phyloP scores from a whole-genome alignment of 2,797 vertebrate species.

The Acanthis flammea region DNA sequence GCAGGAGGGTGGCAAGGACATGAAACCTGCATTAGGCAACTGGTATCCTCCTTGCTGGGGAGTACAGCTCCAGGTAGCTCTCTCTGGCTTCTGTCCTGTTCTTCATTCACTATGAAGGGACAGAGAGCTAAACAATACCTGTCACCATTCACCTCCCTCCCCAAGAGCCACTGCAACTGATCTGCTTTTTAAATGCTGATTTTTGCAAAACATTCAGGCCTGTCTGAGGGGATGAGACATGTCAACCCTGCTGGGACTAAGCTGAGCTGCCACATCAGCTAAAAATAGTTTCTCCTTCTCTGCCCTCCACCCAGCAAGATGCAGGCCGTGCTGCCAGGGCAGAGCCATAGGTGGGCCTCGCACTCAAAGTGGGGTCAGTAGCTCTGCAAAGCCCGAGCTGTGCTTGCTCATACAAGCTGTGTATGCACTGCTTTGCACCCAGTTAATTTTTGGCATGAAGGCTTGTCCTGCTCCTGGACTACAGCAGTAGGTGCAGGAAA shows the following conservation, averaged over 20 bases:
- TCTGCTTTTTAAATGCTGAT: background rate
- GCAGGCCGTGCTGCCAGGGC: background rate
- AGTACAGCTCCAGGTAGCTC: background rate
- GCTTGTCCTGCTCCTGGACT: background rate
- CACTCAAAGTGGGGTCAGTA: accelerated
- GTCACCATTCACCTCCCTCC: background rate
- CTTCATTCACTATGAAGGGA: background rate
- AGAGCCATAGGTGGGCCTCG: background rate
- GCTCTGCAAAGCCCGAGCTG: background rate
- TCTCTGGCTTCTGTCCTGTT: background rate
- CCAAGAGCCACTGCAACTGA: background rate
- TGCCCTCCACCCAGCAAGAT: background rate
- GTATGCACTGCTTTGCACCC: background rate
- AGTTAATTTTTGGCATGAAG: background rate
- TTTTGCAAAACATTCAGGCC: background rate
- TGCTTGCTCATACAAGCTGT: accelerated
- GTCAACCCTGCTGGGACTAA: background rate
- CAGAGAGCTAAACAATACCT: background rate
- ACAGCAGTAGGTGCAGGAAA: background rate
- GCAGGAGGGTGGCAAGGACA: background rate
- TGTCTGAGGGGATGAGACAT: background rate
- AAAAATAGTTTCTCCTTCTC: background rate
- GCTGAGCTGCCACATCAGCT: background rate
- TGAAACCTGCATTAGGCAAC: background rate
- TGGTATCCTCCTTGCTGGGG: background rate